These are phyloP conservation scores for Siniperca knerii DNA, from an alignment of 2,113 vertebrate species.

Conservation along the genomic window DNA sequence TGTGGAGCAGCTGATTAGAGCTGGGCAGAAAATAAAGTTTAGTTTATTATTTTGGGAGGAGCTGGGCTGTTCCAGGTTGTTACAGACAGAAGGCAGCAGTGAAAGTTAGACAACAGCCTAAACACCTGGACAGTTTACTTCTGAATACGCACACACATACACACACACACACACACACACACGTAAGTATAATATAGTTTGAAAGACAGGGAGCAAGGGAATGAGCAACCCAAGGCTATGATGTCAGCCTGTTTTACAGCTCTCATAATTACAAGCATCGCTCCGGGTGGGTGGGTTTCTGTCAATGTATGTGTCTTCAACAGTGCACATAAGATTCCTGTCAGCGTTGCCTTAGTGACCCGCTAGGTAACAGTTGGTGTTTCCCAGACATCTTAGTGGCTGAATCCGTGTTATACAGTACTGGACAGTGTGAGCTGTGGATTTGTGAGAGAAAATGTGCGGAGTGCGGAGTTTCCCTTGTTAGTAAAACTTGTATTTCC, in stretches of 20 bases:
- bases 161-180: conserved; percentile 31
- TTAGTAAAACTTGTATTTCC: conserved; percentile 10
- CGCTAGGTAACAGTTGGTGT: conserved; percentile 52
- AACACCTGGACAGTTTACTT: conserved; percentile 53
- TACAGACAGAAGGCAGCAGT: conserved; percentile 29
- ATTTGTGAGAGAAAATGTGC: neutral
- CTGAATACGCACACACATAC: conserved; percentile 13
- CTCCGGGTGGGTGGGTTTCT: conserved; percentile 63
- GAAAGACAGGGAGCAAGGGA: conserved; percentile 40
- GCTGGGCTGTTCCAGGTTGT: neutral
- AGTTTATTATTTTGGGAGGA: conserved; percentile 6
- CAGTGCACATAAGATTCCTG: conserved; percentile 53
- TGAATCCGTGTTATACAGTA: conserved; percentile 23
- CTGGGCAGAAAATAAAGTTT: conserved; percentile 7
- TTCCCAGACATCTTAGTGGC: conserved; percentile 58
- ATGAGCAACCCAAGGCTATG: conserved; percentile 65
- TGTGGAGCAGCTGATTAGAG: conserved; percentile 13
- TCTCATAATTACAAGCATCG: conserved; percentile 73
- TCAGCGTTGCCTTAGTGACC: conserved; percentile 68
- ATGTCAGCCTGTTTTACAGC: conserved; percentile 79
- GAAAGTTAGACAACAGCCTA: conserved; percentile 36
- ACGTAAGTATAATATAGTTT: conserved; percentile 33
- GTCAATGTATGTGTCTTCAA: conserved; percentile 43
- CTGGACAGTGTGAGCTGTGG: conserved; percentile 10
- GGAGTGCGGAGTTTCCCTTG: neutral